Base-by-base conservation (phyloP, 2,113 vertebrate genomes). In the Mobula hypostoma region DNA sequence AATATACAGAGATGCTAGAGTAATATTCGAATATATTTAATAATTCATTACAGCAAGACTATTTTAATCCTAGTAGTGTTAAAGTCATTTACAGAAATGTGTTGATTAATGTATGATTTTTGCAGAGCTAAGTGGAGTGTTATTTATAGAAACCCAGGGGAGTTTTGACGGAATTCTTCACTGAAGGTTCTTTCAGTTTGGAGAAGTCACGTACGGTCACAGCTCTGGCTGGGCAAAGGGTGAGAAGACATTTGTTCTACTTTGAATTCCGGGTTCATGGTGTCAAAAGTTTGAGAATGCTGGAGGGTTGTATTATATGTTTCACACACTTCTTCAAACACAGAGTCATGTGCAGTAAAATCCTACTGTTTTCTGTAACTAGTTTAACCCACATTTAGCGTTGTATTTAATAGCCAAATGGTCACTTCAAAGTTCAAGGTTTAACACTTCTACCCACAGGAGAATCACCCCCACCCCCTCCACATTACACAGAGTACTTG, bases 371-470 rank as follows among this genome's bases (percentile, higher is more conserved):
- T 94, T 94, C 94, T 96, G 95, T 94, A 94, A 95, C 95, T 95
- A 94, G 36, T 79, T 95, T 95, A 94, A 94, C 95, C 95, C 94
- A 94, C 79, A 94, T 82, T 91, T 29, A 40, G 48, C 78, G 83
- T 58, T 74, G 58, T 5, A 63, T 15, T 94, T 92, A 90, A 94
- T 0, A 3, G 61, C 80, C 94, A 14, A 8, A 92, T 92, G 90
- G 68, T 92, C 90, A 48, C 68, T 32, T 72, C 19, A 72, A 72
- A 32, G 32, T 61, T 92, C 63, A 36, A 92, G 68, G 36, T 66
- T 92, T 92, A 92, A 92, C 66, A 66, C 90, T 92, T 92, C 40
- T 66, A 92, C 90, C 63, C 24, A n/a, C n/a, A 92, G 66, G 56
- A 56, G 58, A 61, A 88, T 4, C 5, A 1, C 29, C 24, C 24